These are phyloP conservation scores for Neoscelio sp. DNA, from an alignment of 2,888 invertebrate species.

Conservation along the genomic window DNA sequence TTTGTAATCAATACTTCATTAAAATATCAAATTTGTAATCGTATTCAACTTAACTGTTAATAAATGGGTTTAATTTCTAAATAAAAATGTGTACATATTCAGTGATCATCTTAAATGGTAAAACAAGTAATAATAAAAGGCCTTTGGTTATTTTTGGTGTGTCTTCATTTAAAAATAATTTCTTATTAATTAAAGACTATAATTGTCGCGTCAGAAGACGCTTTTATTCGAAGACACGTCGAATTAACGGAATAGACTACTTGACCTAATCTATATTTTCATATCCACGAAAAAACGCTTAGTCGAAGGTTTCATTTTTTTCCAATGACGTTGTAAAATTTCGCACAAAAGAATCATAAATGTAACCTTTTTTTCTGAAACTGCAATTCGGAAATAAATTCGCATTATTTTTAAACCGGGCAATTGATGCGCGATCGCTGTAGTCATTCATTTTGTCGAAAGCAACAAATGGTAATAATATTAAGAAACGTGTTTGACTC, in stretches of 20 bases:
- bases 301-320: slow-evolving; percentile 22
- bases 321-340: slow-evolving; percentile 39
- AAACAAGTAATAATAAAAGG: no score
- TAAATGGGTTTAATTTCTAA: no score
- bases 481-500: slow-evolving; percentile 1
- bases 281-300: slow-evolving; percentile 45
- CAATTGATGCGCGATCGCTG: background rate
- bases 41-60: no score
- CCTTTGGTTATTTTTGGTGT: no score
- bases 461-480: background rate
- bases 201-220: slow-evolving; percentile 19
- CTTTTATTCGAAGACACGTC: slow-evolving; percentile 22
- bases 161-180: no score
- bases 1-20: no score
- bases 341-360: slow-evolving; percentile 1
- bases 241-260: slow-evolving; percentile 25
- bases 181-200: slow-evolving; percentile 17
- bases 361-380: background rate
- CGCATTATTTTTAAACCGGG: background rate
- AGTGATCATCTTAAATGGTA: no score
- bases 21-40: no score
- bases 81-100: no score
- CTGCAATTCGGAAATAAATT: background rate
- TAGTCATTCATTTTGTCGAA: background rate
- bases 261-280: slow-evolving; percentile 57